These are phyloP conservation scores for Calonectris borealis DNA, from an alignment of 2,113 vertebrate species.

Conservation along the genomic window DNA sequence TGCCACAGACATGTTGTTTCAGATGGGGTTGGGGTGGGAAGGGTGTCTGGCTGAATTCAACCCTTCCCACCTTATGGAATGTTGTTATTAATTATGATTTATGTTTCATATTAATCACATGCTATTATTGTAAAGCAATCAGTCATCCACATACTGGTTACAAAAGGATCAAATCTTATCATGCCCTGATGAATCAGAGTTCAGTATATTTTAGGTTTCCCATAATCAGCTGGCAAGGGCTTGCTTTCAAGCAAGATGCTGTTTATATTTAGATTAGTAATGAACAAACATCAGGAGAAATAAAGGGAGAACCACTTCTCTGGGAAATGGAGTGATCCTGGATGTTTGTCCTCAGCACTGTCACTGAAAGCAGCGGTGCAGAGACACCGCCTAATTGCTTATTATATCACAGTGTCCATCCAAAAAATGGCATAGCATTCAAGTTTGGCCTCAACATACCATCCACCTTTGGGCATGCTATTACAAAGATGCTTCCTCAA, in stretches of 20 bases:
- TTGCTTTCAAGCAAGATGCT: neutral
- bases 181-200: neutral
- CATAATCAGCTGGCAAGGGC: neutral
- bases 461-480: neutral
- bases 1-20: neutral
- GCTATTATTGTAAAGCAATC: neutral
- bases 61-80: neutral
- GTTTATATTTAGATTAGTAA: neutral
- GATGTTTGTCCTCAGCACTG: neutral
- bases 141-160: neutral
- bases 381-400: neutral
- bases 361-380: neutral
- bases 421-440: neutral
- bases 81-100: conserved; percentile 8
- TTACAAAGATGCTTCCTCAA: neutral
- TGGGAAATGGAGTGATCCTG: neutral
- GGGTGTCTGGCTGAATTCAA: neutral
- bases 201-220: neutral
- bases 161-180: conserved; percentile 3
- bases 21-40: neutral
- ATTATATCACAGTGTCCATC: neutral
- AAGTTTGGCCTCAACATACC: neutral
- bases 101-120: neutral
- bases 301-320: neutral
- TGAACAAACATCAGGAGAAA: neutral